Conservation (phyloP, 2,113 vertebrate species). For the Sigmodon hispidus region DNA sequence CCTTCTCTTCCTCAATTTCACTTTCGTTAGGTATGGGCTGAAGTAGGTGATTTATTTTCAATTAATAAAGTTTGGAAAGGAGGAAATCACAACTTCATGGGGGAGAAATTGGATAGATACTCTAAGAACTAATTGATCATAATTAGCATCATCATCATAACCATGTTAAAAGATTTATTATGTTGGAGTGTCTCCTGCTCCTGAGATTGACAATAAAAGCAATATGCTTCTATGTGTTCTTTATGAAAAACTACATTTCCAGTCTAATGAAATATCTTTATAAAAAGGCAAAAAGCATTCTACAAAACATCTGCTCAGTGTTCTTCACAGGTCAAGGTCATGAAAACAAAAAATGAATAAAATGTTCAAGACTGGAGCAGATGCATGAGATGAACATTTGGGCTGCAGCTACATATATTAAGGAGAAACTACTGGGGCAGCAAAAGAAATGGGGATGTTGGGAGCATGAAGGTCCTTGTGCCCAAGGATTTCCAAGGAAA, state of each 20-base stretch:
- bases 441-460: not conserved
- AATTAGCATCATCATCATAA: not conserved
- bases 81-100: not conserved
- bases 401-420: not conserved
- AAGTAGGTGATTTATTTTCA: not conserved
- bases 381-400: not conserved
- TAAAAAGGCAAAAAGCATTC: not conserved
- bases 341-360: not conserved
- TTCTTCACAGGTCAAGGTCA: not conserved
- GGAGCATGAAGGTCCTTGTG: not conserved
- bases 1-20: not conserved
- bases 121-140: not conserved
- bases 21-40: not conserved
- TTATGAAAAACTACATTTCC: not conserved
- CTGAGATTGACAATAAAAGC: not conserved
- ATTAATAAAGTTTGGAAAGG: not conserved
- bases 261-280: not conserved
- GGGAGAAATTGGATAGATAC: not conserved
- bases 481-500: not conserved
- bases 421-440: not conserved
- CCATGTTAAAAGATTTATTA: not conserved
- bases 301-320: not conserved
- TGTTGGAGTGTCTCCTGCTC: not conserved
- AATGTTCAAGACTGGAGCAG: not conserved
- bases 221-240: not conserved